Percentiles rank a stretch among this genome's conserved stretches.
phyloP scores from a whole-genome alignment of 2,113 vertebrate species.

The Recurvirostra avosetta region DNA sequence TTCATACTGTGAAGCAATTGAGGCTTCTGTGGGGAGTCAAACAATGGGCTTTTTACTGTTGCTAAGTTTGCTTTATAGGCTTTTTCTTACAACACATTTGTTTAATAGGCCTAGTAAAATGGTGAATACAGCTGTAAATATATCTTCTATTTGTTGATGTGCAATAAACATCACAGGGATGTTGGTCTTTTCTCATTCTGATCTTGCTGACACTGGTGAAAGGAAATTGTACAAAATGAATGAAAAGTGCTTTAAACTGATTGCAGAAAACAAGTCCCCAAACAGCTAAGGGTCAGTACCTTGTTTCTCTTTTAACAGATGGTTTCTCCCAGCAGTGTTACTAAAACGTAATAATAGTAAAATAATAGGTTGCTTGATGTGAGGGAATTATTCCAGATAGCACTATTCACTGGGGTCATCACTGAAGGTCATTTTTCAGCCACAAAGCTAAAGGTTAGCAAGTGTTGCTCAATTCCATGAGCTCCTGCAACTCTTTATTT shows the following conservation, averaged over 20 bases:
- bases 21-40: slow-evolving; percentile 43
- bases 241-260: slow-evolving; percentile 3
- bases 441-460: slow-evolving; percentile 40
- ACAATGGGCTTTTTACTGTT: slow-evolving; percentile 53
- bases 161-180: slow-evolving; percentile 30
- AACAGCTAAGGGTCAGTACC: slow-evolving; percentile 8
- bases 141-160: slow-evolving; percentile 46
- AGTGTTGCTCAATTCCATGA: slow-evolving; percentile 26
- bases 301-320: slow-evolving; percentile 47
- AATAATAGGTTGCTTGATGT: slow-evolving; percentile 45
- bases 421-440: slow-evolving; percentile 36
- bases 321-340: slow-evolving; percentile 35
- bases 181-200: slow-evolving; percentile 38
- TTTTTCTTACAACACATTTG: slow-evolving; percentile 34
- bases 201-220: slow-evolving; percentile 30
- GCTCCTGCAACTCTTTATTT: slow-evolving; percentile 34
- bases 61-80: slow-evolving; percentile 56
- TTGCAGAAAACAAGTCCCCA: slow-evolving; percentile 7
- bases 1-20: slow-evolving; percentile 63
- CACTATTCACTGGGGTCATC: slow-evolving; percentile 16
- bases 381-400: slow-evolving; percentile 28
- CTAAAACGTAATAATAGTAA: slow-evolving; percentile 53
- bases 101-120: slow-evolving; percentile 60
- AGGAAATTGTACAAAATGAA: slow-evolving; percentile 28
- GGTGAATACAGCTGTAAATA: slow-evolving; percentile 50